Evolutionary conservation across 2,797 vertebrate genomes (phyloP), one percentile per base, ranked within the genome.

Genomic region (Mus caroli): DNA sequence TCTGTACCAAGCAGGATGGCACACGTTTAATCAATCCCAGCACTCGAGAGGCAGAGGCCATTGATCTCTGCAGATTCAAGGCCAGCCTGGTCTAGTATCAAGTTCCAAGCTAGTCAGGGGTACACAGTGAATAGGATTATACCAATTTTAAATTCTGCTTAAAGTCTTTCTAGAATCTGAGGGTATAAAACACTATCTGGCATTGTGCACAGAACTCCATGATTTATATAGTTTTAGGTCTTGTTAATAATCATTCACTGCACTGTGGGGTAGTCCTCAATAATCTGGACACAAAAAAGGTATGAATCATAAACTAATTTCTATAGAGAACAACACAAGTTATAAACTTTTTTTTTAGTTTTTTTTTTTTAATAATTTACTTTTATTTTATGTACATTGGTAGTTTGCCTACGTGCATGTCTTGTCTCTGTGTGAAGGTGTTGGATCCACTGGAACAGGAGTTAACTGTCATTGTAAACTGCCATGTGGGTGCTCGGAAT

Each of bases 201-300:
- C 54, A 91, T 75, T 52, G 43, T 62, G 31, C 67, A 95, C 26
- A 86, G 31, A 91, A 85, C 6, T 83, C 88, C 67, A 89, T 52
- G 19, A 92, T 56, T 87, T 95, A 96, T 6, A 37, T 90, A 75
- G 62, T 86, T 92, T 84, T 54, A 1, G 56, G 73, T 86, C 58
- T 78, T 92, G 87, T 87, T 85, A 43, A 93, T 84, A 52, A 94
- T 69, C 64, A 43, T 90, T 77, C 54, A 34, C 12, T 90, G 14
- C 17, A 87, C 77, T 84, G 6, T 75, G 12, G 14, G 17, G 58
- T 10, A 46, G 62, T 28, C 58, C 17, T 94, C 40, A 93, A 58
- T 28, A 77, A 95, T 22, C 15, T 92, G 60, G 34, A 95, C 37
- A 94, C 52, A 43, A 85, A 93, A 90, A 91, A 92, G 43, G 31